Base-by-base conservation (phyloP, 2,113 vertebrate genomes). In the Malaclemys terrapin region DNA sequence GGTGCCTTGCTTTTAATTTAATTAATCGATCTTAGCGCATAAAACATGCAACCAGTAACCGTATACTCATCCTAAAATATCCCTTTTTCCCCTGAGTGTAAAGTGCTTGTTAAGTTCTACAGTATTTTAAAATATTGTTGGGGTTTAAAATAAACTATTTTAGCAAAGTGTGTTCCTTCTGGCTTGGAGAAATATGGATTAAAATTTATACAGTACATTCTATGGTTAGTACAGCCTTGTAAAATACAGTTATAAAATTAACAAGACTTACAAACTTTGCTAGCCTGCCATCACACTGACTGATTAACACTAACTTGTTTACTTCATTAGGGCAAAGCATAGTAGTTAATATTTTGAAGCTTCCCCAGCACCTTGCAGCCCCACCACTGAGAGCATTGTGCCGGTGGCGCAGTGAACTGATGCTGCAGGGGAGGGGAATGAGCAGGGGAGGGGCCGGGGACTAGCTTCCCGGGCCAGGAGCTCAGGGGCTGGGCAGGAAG, bases 81-180 rank as follows among this genome's bases (percentile, higher is more conserved):
- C 62, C 0, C 0, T 0, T 4, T 59, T 49, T 35, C 14, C 3
- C 2, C 10, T 89, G 42, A 59, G 11, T 62, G 27, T 62, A 13
- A 31, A 13, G 29, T 14, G n/a, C 2, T 53, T 56, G n/a, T 92
- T 62, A 25, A 82, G 80, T 11, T 38, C 9, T 2, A 47, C 0
- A 1, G 20, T n/a, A 10, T 49, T 53, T 79, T 76, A 45, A 82
- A 82, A 56, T 17, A 16, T 3, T 11, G 3, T 4, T 0, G 0
- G 12, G 24, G 50, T 1, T 35, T 65, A 65, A 65, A 35, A 65
- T 65, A 14, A 65, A 16, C 62, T 65, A 35, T 65, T 65, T 65
- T 65, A 14, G 31, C 14, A 16, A 65, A 65, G 31, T 65, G 31
- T 35, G 62, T 65, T 35, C 31, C 3, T 65, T 62, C 27, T 65